Percentiles rank a stretch among this genome's conserved stretches.
phyloP scores from a whole-genome alignment of 2,113 vertebrate genomes.

The Anhinga anhinga region DNA sequence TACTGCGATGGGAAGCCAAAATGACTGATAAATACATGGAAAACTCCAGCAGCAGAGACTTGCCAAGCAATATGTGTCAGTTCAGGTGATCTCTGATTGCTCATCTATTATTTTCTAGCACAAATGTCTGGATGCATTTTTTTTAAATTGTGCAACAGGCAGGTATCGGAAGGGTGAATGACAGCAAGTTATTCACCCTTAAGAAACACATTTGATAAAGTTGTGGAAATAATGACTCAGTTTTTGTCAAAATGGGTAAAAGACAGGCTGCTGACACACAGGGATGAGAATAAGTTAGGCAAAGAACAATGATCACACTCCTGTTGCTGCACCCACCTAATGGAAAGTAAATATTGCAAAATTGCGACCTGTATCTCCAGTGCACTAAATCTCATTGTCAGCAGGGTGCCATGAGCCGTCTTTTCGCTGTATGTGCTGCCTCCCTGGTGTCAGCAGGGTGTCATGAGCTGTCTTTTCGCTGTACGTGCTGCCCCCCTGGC shows the following conservation, averaged over 20 bases:
- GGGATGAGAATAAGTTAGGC: background rate
- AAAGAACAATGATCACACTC: background rate
- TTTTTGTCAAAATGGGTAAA: background rate
- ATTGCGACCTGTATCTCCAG: rapidly evolving
- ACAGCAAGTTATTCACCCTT: background rate
- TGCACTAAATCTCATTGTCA: background rate
- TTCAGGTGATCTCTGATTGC: background rate
- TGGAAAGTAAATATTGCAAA: background rate
- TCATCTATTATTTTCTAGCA: background rate
- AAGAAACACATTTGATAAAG: background rate
- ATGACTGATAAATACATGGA: background rate
- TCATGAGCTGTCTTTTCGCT: background rate
- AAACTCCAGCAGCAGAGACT: background rate
- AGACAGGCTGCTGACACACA: background rate
- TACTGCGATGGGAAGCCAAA: background rate
- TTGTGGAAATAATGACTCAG: background rate
- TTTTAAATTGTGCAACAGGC: background rate
- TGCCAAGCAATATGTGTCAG: background rate
- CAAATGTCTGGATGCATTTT: background rate
- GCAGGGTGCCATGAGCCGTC: background rate
- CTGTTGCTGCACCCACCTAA: background rate
- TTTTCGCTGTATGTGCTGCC: background rate
- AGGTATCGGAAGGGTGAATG: background rate
- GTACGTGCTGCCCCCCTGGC: background rate
- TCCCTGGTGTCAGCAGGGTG: background rate